Evolutionary conservation across 2,888 invertebrate species (phyloP), one percentile per base, ranked within the genome.

Genomic region (Romanomermis culicivorax): DNA sequence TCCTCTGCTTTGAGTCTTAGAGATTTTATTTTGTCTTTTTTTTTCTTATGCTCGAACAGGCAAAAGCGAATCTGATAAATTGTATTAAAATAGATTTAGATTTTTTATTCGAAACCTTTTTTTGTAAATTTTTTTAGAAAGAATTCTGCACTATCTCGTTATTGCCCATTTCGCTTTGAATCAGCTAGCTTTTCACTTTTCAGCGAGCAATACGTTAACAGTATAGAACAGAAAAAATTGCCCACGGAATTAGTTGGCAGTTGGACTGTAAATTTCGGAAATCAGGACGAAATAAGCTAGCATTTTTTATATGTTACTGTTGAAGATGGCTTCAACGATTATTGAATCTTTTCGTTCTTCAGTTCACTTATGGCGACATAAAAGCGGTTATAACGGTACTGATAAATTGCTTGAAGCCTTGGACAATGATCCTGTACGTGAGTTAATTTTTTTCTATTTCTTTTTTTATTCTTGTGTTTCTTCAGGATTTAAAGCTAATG

Each of bases 321-420:
- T 45, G 7, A 45, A 45, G 11, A n/a, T n/a, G n/a, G n/a, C n/a
- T n/a, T n/a, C n/a, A n/a, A n/a, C n/a, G n/a, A n/a, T n/a, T n/a
- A n/a, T n/a, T n/a, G n/a, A n/a, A n/a, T n/a, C n/a, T n/a, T n/a
- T 45, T 45, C 23, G 4, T 45, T 42, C 48, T 59, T 55, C 49
- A 23, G 75, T 97, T 58, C 93, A 97, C 71, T 76, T 97, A 55
- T 95, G 93, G 93, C 81, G 83, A 66, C 91, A 87, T 69, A 82
- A 81, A 14, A 87, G 89, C 51, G 95, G 95, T 25, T 95, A 87
- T 67, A 79, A 83, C 66, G 79, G 80, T 2, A 29, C 51, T 17
- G 52, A 68, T 56, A 58, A 61, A 51, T 65, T 67, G 25, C 65
- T 64, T 55, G 57, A 60, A 36, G 64, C 64, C 2, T 69, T 70